A percentile compares a stretch with the other conserved stretches of the same genome.
These are phyloP conservation scores for Petrocephalus microphthalmus DNA, from an alignment of 2,113 vertebrate genomes.

Conservation along the genomic window DNA sequence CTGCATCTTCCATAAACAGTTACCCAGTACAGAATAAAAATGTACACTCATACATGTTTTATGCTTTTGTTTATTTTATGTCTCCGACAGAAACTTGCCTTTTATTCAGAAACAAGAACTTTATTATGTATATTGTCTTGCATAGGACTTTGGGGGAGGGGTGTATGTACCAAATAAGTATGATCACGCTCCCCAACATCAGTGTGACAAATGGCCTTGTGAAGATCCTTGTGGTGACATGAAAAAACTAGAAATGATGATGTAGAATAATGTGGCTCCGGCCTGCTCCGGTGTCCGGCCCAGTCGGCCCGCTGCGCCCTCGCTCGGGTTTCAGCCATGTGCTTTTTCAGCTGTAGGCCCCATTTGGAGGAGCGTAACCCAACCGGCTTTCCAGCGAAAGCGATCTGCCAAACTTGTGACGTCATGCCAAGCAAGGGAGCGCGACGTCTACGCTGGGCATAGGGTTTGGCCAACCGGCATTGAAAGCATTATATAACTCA, in stretches of 20 bases:
- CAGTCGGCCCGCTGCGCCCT: slow-evolving; percentile 29
- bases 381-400: slow-evolving; percentile 26
- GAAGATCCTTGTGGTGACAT: neutral
- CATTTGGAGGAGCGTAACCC: slow-evolving; percentile 24
- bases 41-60: neutral
- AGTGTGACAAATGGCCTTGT: neutral
- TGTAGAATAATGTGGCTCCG: neutral
- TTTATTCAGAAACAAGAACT: neutral
- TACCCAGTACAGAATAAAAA: neutral
- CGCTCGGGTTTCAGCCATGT: slow-evolving; percentile 44
- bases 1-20: neutral
- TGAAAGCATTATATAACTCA: neutral
- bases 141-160: neutral
- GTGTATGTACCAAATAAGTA: neutral
- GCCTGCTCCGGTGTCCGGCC: neutral
- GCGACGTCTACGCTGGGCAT: neutral
- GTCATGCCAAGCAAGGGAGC: neutral
- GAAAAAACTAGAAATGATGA: neutral
- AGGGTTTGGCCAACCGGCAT: neutral
- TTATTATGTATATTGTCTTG: neutral
- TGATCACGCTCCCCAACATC: neutral
- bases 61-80: neutral
- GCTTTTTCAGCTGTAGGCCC: neutral
- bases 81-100: neutral
- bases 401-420: slow-evolving; percentile 33